phyloP scores from a whole-genome alignment of 2,888 invertebrate species.

The Agrochola circellaris region DNA sequence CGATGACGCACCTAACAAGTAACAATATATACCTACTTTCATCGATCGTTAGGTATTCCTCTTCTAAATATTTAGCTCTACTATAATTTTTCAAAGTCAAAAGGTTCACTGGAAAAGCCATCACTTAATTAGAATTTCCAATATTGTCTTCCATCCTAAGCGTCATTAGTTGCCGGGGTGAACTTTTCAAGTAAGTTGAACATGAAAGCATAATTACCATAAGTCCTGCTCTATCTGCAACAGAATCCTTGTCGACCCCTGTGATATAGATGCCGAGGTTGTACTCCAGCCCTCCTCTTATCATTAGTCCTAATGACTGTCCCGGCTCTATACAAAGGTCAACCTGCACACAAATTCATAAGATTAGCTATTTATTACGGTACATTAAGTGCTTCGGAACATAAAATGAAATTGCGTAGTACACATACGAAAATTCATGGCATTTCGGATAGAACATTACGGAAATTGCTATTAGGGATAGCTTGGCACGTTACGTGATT shows the following conservation, averaged over 20 bases:
- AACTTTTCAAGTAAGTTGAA: constrained; percentile 18
- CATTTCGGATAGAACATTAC: constrained; percentile 34
- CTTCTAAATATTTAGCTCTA: neutral
- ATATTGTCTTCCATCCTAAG: constrained; percentile 1
- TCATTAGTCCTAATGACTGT: constrained; percentile 98
- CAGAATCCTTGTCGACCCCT: constrained; percentile 98
- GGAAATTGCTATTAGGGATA: constrained; percentile 50
- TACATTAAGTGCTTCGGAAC: constrained; percentile 37
- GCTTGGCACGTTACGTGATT: constrained; percentile 43
- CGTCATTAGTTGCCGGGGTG: neutral
- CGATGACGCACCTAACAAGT: neutral
- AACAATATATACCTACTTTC: no score
- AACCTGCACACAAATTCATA: constrained; percentile 89
- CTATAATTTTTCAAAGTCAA: neutral
- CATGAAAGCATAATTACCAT: constrained; percentile 91
- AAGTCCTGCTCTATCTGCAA: constrained; percentile 97
- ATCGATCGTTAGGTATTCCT: no score
- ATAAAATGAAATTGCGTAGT: constrained; percentile 35
- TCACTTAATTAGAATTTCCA: constrained; percentile 8
- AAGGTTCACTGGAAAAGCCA: neutral
- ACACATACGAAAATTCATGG: constrained; percentile 40
- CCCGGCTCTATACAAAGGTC: constrained; percentile 97
- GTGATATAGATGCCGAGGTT: constrained; percentile 98
- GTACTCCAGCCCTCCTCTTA: constrained; percentile 98
- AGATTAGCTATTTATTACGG: constrained; percentile 47